Conservation (phyloP, 2,888 invertebrate genomes). For the Lamellibrachia satsuma region DNA sequence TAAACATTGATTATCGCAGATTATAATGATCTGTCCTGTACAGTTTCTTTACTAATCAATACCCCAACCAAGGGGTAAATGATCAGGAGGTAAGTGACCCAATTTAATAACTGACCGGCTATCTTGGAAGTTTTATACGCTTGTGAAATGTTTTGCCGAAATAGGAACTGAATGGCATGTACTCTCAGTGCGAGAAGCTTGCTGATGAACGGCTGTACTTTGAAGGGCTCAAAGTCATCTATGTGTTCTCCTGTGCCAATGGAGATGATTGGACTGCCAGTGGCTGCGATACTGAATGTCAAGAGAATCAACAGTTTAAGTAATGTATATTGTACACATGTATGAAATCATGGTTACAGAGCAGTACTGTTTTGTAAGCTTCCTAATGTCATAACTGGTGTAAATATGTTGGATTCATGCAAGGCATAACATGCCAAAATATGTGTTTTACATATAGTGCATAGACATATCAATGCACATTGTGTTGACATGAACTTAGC, state of each 20-base stretch:
- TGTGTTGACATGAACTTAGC: neutral
- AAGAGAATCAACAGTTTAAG: slow-evolving; percentile 42
- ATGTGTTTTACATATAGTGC: too few relatives aligned
- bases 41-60: neutral
- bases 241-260: slow-evolving; percentile 99
- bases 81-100: too few relatives aligned
- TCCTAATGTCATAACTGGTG: too few relatives aligned
- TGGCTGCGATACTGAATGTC: slow-evolving; percentile 88
- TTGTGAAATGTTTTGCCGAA: neutral
- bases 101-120: neutral
- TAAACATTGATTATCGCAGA: too few relatives aligned
- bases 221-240: slow-evolving; percentile 97
- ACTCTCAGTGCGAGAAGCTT: slow-evolving; percentile 89
- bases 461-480: too few relatives aligned
- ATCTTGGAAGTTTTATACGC: neutral
- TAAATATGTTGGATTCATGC: too few relatives aligned
- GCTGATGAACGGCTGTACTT: slow-evolving; percentile 98
- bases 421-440: too few relatives aligned
- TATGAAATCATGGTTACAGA: too few relatives aligned
- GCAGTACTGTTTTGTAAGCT: too few relatives aligned
- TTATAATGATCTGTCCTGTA: neutral
- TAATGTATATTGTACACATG: neutral
- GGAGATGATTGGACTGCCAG: slow-evolving; percentile 97
- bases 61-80: too few relatives aligned
- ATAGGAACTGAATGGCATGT: neutral